Base-by-base conservation (phyloP, 2,113 vertebrate genomes). In the Pomatostomus ruficeps region DNA sequence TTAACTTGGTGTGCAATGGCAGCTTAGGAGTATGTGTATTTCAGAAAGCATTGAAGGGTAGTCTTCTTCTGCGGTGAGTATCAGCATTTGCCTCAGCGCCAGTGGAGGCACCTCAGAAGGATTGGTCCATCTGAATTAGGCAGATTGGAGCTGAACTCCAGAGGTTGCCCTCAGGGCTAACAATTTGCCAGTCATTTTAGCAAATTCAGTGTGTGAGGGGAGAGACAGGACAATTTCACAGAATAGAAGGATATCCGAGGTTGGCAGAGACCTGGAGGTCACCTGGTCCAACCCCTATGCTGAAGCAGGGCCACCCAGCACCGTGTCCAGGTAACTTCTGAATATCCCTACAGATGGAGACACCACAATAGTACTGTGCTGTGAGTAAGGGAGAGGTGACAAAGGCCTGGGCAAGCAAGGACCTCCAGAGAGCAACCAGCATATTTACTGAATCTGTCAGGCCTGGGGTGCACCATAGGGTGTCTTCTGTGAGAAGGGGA, bases 61-160 rank as follows among this genome's bases (percentile, higher is more conserved):
- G 12, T 42, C 7, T 5, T 43, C 25, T 87, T 26, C 73, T 79
- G 6, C 38, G 65, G 20, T 2, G 31, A 51, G 18, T 14, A 17
- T 48, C 59, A 62, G 35, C 43, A 4, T 88, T 94, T 73, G 63
- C 38, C 49, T 88, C 62, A 52, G 89, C 72, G 71, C 24, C 3
- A 2, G 0, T 36, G 29, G 40, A 85, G 42, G 43, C 52, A 22
- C 22, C 4, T 51, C 0, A 0, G 52, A 71, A 72, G n/a, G 49
- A 75, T 55, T 0, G 0, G 18, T 74, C 61, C 36, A 1, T 31
- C 54, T 43, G 48, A 71, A 65, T 29, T 51, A 42, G 29, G 28
- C 25, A 15, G 1, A 0, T 16, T 4, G 26, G 31, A 94, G 25
- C 54, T 68, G 57, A 89, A 13, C 48, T 48, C 14, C 23, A 52